phyloP scores from a whole-genome alignment of 2,113 vertebrate species.

The Pionites leucogaster region DNA sequence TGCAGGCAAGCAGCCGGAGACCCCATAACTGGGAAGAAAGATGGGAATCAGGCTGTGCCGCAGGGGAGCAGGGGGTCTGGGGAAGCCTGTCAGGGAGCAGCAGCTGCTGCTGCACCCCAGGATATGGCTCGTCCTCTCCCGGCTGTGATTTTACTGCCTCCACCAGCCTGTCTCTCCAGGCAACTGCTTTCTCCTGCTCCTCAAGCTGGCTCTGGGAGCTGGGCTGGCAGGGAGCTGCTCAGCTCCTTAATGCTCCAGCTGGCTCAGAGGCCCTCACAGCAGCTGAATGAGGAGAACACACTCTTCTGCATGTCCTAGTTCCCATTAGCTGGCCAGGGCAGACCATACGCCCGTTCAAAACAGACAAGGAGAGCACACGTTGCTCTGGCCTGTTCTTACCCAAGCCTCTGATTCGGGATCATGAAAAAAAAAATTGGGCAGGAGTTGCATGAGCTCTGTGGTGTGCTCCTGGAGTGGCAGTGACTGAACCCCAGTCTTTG shows the following conservation, averaged over 20 bases:
- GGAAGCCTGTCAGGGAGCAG: conserved; percentile 3
- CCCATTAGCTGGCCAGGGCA: conserved; percentile 6
- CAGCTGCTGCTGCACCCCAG: conserved; percentile 19
- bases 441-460: neutral
- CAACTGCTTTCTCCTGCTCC: neutral
- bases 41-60: neutral
- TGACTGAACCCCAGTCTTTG: neutral
- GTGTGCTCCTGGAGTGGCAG: neutral
- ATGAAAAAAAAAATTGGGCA: neutral
- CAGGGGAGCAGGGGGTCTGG: neutral
- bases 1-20: neutral
- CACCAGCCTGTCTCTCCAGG: neutral
- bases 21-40: neutral
- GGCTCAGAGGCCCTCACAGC: neutral
- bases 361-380: neutral
- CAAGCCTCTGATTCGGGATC: neutral
- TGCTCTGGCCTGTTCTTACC: neutral
- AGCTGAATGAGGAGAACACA: neutral
- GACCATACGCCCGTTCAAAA: neutral
- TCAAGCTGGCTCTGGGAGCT: neutral
- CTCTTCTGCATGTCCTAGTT: conserved; percentile 39
- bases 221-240: conserved; percentile 1
- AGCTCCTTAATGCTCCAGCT: conserved; percentile 1
- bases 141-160: neutral
- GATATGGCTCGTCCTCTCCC: neutral